Conservation (phyloP, 2,797 vertebrate species). For the Pyrocephalus nanus region DNA sequence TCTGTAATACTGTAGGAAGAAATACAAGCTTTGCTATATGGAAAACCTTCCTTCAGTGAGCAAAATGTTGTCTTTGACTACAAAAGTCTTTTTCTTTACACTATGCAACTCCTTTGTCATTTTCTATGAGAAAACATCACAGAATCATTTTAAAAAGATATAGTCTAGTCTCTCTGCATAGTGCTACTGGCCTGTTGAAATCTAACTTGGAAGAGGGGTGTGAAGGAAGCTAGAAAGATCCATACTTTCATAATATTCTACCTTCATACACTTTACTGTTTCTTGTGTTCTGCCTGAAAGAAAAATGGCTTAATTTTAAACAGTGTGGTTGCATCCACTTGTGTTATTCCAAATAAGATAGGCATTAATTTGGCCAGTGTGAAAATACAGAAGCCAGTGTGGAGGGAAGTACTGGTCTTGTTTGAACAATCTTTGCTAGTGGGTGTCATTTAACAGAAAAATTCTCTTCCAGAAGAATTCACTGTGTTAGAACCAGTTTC, state of each 20-base stretch:
- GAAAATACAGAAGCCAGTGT: neutral
- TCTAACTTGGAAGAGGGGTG: fast-evolving
- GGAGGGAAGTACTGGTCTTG: neutral
- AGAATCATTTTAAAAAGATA: neutral
- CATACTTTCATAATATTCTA: neutral
- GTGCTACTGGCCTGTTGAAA: neutral
- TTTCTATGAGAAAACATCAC: neutral
- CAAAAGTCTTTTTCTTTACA: neutral
- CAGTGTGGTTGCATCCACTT: neutral
- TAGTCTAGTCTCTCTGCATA: neutral
- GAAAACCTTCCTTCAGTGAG: neutral
- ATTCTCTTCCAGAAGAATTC: neutral
- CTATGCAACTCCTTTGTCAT: neutral
- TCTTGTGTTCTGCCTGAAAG: neutral
- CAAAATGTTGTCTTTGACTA: neutral
- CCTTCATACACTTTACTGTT: neutral
- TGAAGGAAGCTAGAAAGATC: neutral
- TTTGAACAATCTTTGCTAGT: neutral
- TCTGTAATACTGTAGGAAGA: neutral
- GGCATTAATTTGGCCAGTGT: neutral
- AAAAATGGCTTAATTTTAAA: neutral
- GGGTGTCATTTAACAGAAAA: neutral
- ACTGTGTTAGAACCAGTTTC: neutral
- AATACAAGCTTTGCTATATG: neutral
- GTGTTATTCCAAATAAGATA: neutral